Evolutionary conservation across 2,797 vertebrate genomes (phyloP).

Genomic region (Chloroceryle amazona): DNA sequence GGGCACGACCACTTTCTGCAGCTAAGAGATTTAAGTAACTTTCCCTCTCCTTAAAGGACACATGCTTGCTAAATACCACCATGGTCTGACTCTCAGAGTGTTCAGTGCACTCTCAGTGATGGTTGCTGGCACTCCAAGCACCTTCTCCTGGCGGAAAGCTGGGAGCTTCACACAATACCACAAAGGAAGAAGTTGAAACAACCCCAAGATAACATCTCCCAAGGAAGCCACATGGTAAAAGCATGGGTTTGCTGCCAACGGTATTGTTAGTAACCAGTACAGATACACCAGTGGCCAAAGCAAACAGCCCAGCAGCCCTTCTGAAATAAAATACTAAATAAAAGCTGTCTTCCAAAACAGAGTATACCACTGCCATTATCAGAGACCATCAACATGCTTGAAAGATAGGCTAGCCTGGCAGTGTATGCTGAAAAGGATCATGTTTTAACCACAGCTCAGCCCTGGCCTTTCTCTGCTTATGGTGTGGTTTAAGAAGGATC

Average conservation of each 20-base stretch:
- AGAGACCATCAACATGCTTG: not conserved
- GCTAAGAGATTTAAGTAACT: not conserved
- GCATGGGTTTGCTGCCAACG: not conserved
- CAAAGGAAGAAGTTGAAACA: conserved; percentile 39
- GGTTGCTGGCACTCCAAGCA: not conserved
- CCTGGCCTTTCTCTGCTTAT: not conserved
- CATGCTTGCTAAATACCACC: not conserved
- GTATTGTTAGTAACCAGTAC: not conserved
- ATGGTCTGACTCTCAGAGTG: not conserved
- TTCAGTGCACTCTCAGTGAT: not conserved
- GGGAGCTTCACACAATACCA: conserved; percentile 24
- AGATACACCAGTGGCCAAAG: conserved; percentile 5
- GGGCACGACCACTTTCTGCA: accelerated
- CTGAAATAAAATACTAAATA: not conserved
- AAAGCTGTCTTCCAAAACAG: not conserved
- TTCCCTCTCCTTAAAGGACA: not conserved
- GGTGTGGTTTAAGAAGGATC: not conserved
- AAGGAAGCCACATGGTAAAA: conserved; percentile 33
- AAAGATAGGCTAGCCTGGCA: not conserved
- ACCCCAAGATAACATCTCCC: conserved; percentile 60
- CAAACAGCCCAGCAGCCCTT: not conserved
- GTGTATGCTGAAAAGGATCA: not conserved
- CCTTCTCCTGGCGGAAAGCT: not conserved
- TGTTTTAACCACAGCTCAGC: not conserved
- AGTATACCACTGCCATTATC: not conserved